A percentile compares a stretch with the other conserved stretches of the same genome.
phyloP scores from a whole-genome alignment of 2,888 invertebrate genomes.

The Bimastos eiseni region DNA sequence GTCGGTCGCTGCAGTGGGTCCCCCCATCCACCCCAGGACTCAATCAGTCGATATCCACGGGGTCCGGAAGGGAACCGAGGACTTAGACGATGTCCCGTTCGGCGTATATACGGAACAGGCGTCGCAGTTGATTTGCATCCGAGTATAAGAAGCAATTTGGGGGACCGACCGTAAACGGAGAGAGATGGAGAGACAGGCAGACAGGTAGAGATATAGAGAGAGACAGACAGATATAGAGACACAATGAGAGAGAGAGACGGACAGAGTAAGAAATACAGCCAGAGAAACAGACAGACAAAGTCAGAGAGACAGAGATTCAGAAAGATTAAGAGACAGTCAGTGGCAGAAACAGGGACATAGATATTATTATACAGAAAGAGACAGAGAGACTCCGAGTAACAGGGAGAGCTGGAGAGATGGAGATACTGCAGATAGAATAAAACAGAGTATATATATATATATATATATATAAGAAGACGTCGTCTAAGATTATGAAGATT shows the following conservation, averaged over 20 bases:
- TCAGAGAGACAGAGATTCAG: not conserved
- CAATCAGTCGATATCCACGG: not conserved
- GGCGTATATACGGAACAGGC: constrained; percentile 4
- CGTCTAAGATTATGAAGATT: not conserved
- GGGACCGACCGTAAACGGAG: not conserved
- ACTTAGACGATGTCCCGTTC: not conserved
- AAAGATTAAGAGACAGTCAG: not conserved
- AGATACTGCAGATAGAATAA: too few species aligned
- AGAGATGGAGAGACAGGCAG: not conserved
- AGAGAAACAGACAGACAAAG: not conserved
- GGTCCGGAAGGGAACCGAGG: not conserved
- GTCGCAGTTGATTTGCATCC: not conserved
- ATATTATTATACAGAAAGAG: too few species aligned
- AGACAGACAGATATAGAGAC: not conserved
- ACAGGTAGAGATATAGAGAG: not conserved
- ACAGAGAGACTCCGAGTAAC: not conserved
- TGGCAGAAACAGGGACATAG: not conserved
- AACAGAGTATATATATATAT: too few species aligned
- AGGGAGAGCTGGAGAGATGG: not conserved
- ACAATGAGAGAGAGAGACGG: not conserved
- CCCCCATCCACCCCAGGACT: not conserved
- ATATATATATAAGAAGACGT: not conserved
- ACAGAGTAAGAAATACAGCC: not conserved
- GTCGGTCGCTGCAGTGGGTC: not conserved
- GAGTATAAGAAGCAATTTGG: not conserved